Evolutionary conservation across 2,888 invertebrate species (phyloP).

Genomic region (Thymelicus lineola): DNA sequence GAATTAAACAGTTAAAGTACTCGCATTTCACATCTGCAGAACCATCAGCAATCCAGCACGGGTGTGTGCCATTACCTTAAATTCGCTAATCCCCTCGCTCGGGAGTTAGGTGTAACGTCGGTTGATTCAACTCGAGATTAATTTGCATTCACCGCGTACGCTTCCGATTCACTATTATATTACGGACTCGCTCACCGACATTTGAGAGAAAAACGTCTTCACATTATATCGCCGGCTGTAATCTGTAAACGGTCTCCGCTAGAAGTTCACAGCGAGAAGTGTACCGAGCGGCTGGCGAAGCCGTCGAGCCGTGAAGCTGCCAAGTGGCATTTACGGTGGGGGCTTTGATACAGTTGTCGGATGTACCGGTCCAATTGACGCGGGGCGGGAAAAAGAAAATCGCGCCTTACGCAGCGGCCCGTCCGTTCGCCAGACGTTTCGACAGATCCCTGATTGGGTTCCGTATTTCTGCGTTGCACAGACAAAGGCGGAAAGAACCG

Average conservation of each 20-base stretch:
- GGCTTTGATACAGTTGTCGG: constrained; percentile 38
- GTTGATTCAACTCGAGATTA: constrained; percentile 40
- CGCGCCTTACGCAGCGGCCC: constrained; percentile 43
- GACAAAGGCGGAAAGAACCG: constrained; percentile 34
- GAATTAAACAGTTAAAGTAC: constrained; percentile 15
- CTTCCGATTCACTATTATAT: constrained; percentile 32
- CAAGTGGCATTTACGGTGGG: constrained; percentile 26
- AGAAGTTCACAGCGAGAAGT: constrained; percentile 15
- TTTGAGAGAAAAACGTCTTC: neutral
- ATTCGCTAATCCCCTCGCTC: constrained; percentile 40
- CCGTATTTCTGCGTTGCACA: constrained; percentile 37
- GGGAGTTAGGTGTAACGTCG: constrained; percentile 42
- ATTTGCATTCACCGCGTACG: constrained; percentile 41
- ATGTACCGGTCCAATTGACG: constrained; percentile 41
- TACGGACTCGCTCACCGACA: constrained; percentile 5
- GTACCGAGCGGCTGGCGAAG: constrained; percentile 5
- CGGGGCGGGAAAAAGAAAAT: constrained; percentile 46
- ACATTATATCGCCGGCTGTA: constrained; percentile 15
- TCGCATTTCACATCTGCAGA: constrained; percentile 36
- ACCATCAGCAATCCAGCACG: constrained; percentile 20
- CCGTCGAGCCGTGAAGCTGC: constrained; percentile 24
- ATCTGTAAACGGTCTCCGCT: neutral
- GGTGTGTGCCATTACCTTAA: constrained; percentile 31
- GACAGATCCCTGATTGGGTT: constrained; percentile 51
- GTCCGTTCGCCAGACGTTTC: constrained; percentile 46